These are phyloP conservation scores for Pelecanoides urinatrix DNA, from an alignment of 2,113 vertebrate species.

Conservation along the genomic window DNA sequence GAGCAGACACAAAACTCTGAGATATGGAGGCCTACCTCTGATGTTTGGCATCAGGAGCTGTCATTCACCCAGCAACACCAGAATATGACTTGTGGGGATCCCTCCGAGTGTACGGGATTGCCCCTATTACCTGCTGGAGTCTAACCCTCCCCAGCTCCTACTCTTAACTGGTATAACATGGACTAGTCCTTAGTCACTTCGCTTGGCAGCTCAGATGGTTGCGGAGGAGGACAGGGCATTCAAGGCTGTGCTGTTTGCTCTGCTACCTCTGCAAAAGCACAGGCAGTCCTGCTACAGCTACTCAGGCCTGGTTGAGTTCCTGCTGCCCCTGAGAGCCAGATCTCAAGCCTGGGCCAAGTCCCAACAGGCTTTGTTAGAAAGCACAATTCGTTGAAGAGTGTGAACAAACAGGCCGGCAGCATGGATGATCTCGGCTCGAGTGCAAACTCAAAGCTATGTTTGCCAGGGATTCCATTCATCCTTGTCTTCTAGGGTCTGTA, in stretches of 20 bases:
- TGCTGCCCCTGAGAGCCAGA: not conserved
- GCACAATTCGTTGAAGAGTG: not conserved
- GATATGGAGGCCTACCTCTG: not conserved
- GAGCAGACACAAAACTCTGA: not conserved
- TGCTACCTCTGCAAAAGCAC: not conserved
- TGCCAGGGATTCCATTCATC: not conserved
- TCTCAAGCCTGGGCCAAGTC: not conserved
- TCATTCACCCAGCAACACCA: not conserved
- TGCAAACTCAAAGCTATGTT: not conserved
- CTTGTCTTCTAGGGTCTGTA: not conserved
- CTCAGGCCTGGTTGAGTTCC: not conserved
- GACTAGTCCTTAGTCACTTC: not conserved
- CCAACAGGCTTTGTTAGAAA: not conserved
- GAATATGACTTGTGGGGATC: not conserved
- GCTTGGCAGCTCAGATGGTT: not conserved
- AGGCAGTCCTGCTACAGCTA: not conserved
- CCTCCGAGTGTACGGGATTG: not conserved
- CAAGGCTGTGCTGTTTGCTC: not conserved
- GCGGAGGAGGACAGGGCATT: not conserved
- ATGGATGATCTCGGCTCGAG: accelerated
- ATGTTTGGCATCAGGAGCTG: not conserved
- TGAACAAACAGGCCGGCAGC: not conserved
- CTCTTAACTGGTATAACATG: not conserved
- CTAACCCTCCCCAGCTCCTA: not conserved
- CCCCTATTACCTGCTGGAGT: not conserved